Base-by-base conservation (phyloP, 2,797 vertebrate species). In the Muscicapa comitata region DNA sequence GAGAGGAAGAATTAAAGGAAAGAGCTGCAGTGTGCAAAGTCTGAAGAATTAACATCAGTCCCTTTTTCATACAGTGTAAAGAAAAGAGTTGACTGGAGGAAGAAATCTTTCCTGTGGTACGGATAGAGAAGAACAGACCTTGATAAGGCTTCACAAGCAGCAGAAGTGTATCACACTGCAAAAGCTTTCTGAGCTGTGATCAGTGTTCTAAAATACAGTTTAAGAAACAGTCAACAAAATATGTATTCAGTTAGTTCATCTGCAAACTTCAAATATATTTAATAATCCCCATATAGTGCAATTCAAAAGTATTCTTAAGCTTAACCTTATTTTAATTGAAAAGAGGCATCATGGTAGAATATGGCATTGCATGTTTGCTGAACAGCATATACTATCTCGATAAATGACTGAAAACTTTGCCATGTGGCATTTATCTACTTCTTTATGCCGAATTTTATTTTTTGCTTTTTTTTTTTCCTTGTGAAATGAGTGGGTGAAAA, bases 31-130 rank as follows among this genome's bases (percentile, higher is more conserved):
- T 66, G 72, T 85, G 72, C 72, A 54, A 66, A 71, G 77, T 82
- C 53, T 86, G 78, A 89, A 84, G 88, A 86, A 89, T 92, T 94
- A 93, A 54, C 65, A 54, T 93, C 75, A 58, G 71, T 79, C 13
- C 11, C 21, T 51, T 58, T 82, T 86, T 80, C 19, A 2, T 88
- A 28, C 40, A 72, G 29, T 14, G 10, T 65, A 66, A 86, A 33
- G 79, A 53, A 45, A 47, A 68, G 29, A 25, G 43, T 42, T 82
- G 78, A 43, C 57, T 91, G 88, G 43, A 92, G 50, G 61, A 87
- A 51, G 54, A 68, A 83, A 40, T 55, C 59, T 83, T 91, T 65
- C 38, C 55, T 1, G 1, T 55, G 66, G 43, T 75, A 38, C 25
- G 55, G 40, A 51, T 61, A 71, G 71, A 48, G 78, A 75, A 57